These are phyloP conservation scores for Petrocephalus sullivani DNA, from an alignment of 2,797 vertebrate genomes.

Conservation along the genomic window DNA sequence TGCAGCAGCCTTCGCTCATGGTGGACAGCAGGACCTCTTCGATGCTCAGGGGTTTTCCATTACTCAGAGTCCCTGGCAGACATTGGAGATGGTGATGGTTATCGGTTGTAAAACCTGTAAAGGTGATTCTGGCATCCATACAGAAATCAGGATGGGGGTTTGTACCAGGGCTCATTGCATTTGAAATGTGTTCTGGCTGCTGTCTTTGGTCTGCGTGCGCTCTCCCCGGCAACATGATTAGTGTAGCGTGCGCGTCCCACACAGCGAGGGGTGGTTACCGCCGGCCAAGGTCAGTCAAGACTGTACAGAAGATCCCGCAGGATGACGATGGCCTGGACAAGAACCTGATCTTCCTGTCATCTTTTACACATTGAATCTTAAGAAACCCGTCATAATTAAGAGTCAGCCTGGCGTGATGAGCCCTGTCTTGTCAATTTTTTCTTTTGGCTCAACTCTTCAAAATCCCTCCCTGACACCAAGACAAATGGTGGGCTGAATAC, in stretches of 20 bases:
- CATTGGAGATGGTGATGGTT: neutral
- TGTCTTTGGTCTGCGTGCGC: neutral
- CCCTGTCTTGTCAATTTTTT: slow-evolving; percentile 13
- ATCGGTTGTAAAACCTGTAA: neutral
- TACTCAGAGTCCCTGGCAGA: neutral
- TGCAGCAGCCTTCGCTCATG: neutral
- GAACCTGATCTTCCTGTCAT: neutral
- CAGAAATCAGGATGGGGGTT: neutral
- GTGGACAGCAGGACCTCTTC: neutral
- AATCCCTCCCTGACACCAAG: neutral
- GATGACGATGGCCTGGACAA: neutral
- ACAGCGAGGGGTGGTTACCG: neutral
- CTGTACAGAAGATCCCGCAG: neutral
- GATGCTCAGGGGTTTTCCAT: neutral
- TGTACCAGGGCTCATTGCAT: neutral
- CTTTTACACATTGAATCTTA: neutral
- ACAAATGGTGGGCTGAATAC: neutral
- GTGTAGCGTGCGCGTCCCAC: neutral
- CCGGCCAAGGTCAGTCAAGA: neutral
- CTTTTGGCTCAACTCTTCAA: slow-evolving; percentile 18
- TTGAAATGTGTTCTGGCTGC: neutral
- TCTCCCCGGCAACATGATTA: neutral
- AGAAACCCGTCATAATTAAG: slow-evolving; percentile 22
- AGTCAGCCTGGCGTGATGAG: slow-evolving; percentile 10
- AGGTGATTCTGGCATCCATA: neutral